These are phyloP conservation scores for Drusus annulatus DNA, from an alignment of 1,140 invertebrate species.

Conservation along the genomic window DNA sequence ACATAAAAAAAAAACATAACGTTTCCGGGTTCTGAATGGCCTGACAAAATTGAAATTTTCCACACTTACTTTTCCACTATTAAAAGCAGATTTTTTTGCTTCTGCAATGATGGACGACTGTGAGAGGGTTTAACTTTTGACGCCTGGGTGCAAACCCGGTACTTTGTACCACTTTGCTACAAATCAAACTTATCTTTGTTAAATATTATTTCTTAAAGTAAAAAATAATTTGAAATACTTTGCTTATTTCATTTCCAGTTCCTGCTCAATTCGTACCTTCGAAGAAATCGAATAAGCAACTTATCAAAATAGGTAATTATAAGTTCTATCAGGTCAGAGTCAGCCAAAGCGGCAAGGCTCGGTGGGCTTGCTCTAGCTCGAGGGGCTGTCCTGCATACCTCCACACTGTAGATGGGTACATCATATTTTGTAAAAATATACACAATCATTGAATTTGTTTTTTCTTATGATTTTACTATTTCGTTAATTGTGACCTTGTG, in stretches of 20 bases:
- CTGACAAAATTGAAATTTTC: no score
- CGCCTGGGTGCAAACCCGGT: no score
- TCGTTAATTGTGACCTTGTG: no score
- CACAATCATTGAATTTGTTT: constrained; percentile 17
- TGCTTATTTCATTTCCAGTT: not conserved
- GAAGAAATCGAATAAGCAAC: not conserved
- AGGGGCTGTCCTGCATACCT: constrained; percentile 25
- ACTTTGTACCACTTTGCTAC: no score
- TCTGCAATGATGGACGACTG: no score
- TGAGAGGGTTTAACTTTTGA: no score
- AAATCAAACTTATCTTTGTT: no score
- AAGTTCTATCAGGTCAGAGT: not conserved
- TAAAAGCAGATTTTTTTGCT: no score
- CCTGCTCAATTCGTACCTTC: constrained; percentile 10
- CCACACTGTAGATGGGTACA: not conserved
- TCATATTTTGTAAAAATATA: constrained; percentile 2
- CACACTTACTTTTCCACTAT: no score
- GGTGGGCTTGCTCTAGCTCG: constrained; percentile 1
- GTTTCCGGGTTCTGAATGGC: no score
- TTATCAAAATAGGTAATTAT: constrained; percentile 24
- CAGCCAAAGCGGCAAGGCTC: not conserved
- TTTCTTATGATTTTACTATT: no score
- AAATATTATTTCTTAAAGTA: not conserved
- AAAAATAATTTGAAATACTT: not conserved
- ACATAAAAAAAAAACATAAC: no score